Evolutionary conservation across 2,797 vertebrate genomes (phyloP).

Genomic region (Cyprinella venusta): DNA sequence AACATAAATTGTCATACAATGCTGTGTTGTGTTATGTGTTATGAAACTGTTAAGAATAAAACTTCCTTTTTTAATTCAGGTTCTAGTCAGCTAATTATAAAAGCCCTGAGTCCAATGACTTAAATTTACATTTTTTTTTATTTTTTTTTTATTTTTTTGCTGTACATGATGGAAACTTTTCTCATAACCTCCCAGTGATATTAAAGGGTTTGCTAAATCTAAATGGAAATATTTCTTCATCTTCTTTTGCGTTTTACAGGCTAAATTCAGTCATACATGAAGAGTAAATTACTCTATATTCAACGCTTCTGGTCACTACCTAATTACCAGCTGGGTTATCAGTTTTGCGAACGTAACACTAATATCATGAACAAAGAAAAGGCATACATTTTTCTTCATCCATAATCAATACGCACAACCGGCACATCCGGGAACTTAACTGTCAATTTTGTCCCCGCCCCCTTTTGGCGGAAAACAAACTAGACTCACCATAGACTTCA

Average conservation of each 20-base stretch:
- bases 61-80: neutral
- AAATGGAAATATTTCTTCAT: neutral
- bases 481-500: too few relatives aligned
- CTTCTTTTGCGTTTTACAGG: neutral
- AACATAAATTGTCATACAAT: neutral
- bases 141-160: too few relatives aligned
- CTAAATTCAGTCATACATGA: neutral
- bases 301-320: too few relatives aligned
- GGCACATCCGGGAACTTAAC: too few relatives aligned
- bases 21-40: too few relatives aligned
- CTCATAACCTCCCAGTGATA: neutral
- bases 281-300: too few relatives aligned
- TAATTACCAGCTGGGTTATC: neutral
- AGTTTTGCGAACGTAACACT: neutral
- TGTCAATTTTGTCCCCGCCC: too few relatives aligned
- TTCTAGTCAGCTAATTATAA: neutral
- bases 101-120: neutral
- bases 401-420: too few relatives aligned
- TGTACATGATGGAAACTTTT: too few relatives aligned
- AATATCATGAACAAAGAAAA: neutral
- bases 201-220: neutral
- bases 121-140: too few relatives aligned
- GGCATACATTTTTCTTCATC: accelerated
- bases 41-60: neutral
- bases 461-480: too few relatives aligned